A percentile compares a stretch with the other conserved stretches of the same genome.
Conservation (phyloP, 1,140 invertebrate species). For the Wasmannia auropunctata region DNA sequence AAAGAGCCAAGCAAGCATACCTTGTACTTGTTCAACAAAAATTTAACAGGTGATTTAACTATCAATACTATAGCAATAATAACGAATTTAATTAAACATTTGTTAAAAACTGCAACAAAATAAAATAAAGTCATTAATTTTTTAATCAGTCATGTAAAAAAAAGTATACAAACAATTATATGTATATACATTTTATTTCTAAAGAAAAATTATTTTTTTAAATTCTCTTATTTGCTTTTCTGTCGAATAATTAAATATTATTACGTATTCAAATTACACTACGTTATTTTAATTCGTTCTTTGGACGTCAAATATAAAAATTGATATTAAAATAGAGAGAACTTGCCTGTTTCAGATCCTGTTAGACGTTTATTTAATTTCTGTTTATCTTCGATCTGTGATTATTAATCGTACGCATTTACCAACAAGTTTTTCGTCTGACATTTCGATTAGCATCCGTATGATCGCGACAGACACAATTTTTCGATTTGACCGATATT, state of each 20-base stretch:
- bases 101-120: background rate
- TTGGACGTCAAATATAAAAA: background rate
- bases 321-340: background rate
- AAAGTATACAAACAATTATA: background rate
- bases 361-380: slow-evolving; percentile 15
- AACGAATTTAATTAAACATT: background rate
- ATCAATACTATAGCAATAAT: background rate
- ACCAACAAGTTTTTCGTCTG: background rate
- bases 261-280: background rate
- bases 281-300: background rate
- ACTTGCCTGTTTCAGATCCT: background rate
- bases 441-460: background rate
- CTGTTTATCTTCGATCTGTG: background rate
- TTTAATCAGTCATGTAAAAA: background rate
- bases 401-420: slow-evolving; percentile 27
- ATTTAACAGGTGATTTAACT: background rate
- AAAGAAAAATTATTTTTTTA: background rate
- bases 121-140: background rate
- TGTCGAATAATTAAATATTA: background rate
- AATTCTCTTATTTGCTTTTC: background rate
- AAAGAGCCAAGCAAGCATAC: background rate
- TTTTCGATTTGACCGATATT: background rate
- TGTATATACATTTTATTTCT: background rate
- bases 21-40: background rate
- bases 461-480: background rate